phyloP scores from a whole-genome alignment of 2,888 invertebrate genomes.

The Drosophila pegasa region DNA sequence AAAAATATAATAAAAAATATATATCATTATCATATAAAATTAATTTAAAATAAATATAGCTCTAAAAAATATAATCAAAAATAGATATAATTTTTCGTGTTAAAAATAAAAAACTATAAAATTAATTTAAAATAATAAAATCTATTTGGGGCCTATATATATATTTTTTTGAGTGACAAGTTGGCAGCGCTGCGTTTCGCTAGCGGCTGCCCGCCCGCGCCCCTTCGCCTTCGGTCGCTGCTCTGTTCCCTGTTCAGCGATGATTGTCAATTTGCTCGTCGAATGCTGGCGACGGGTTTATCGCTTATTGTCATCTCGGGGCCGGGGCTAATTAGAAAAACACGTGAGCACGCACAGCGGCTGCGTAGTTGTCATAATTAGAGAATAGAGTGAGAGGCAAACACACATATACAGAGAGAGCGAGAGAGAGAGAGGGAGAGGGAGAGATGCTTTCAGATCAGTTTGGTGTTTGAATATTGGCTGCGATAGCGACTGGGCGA shows the following conservation, averaged over 20 bases:
- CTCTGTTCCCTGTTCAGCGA: conserved; percentile 27
- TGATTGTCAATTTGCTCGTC: conserved; percentile 81
- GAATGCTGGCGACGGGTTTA: conserved; percentile 68
- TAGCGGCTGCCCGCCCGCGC: neutral
- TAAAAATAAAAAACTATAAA: too few relatives aligned
- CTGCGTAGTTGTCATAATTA: conserved; percentile 79
- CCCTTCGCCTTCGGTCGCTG: too few relatives aligned
- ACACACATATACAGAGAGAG: neutral
- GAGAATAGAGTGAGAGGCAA: conserved; percentile 39
- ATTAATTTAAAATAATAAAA: too few relatives aligned
- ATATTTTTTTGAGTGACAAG: neutral
- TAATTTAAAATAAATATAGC: too few relatives aligned
- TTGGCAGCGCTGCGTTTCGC: conserved; percentile 22
- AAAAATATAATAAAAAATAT: too few relatives aligned
- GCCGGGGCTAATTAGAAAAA: conserved; percentile 74
- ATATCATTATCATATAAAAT: too few relatives aligned
- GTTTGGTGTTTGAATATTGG: conserved; percentile 56
- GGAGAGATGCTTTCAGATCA: conserved; percentile 20
- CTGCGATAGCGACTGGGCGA: conserved; percentile 64
- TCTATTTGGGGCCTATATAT: neutral
- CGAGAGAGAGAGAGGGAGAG: conserved; percentile 18
- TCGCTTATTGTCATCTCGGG: conserved; percentile 72
- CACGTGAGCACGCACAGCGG: conserved; percentile 75
- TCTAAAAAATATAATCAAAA: too few relatives aligned
- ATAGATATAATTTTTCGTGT: too few relatives aligned